Base-by-base conservation (phyloP, 37 sponge, comb jelly and placozoan genomes). In the Hexactinellida sp. region DNA sequence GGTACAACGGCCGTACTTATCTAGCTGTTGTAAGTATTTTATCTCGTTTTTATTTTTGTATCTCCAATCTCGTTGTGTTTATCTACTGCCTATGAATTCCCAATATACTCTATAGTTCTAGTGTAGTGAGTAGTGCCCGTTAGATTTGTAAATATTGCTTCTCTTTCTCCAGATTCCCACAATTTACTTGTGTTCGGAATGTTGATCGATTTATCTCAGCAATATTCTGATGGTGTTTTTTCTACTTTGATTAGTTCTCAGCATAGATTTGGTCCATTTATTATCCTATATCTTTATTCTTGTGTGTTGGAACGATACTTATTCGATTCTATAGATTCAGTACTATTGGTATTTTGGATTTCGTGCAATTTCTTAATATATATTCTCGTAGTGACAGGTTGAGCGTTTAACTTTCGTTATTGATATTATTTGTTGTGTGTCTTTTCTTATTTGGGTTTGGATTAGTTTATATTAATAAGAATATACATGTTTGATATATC, bases 11-110 rank as follows among this genome's bases (percentile, higher is more conserved):
- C 13, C 76, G 3, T 23, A 21, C 76, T 63, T 32, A 23, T 63
- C 76, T 63, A 63, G 76, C 76, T 63, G 76, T 63, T 63, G 76
- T 63, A 63, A 63, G 76, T 63, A 63, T 63, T 63, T 63, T 63
- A 63, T 63, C 76, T 63, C 13, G 76, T 63, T 63, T 63, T 63
- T 63, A 63, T 63, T 63, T 63, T 63, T 63, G 76, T 63, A 63
- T 63, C 76, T 63, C 76, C 76, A 25, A 63, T 28, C 34, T 63
- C 76, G 76, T 63, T 63, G 32, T 63, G 76, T 63, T 63, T n/a
- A 63, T 63, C 76, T 63, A 32, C 76, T n/a, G 76, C 76, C 5
- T 63, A 63, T 32, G 76, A 63, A 63, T 63, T 63, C 76, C 76
- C 76, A 41, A 63, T 63, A 63, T 63, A 63, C 76, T 63, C 76